phyloP scores from a whole-genome alignment of 2,888 invertebrate genomes.

The Drosophila neotestacea region DNA sequence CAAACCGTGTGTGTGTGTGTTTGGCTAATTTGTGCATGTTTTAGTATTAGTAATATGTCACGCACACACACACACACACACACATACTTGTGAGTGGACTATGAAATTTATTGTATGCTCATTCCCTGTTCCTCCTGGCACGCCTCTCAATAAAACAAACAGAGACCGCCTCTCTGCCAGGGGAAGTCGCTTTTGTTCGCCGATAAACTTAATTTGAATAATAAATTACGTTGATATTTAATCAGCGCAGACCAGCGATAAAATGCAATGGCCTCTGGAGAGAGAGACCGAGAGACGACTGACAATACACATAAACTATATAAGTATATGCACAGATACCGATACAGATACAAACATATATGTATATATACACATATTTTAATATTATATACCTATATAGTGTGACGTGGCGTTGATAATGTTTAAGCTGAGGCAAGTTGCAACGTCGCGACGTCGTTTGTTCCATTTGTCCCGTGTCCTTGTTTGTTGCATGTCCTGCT shows the following conservation, averaged over 20 bases:
- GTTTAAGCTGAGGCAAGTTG: conserved; percentile 50
- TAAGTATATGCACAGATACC: conserved; percentile 8
- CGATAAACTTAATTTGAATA: conserved; percentile 79
- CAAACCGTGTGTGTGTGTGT: conserved; percentile 8
- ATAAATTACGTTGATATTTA: conserved; percentile 79
- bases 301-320: conserved; percentile 25
- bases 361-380: not conserved
- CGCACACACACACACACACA: conserved; percentile 28
- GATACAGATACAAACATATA: not conserved
- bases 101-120: conserved; percentile 59
- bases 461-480: conserved; percentile 17
- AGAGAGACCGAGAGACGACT: conserved; percentile 28
- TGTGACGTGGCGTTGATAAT: conserved; percentile 70
- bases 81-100: conserved; percentile 16
- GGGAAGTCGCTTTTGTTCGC: conserved; percentile 59
- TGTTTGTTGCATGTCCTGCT: conserved; percentile 34
- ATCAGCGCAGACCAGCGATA: conserved; percentile 74
- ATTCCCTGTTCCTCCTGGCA: not conserved
- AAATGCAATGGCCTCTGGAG: conserved; percentile 71
- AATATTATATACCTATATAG: conserved; percentile 17
- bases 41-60: conserved; percentile 57
- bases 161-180: not conserved
- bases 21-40: conserved; percentile 62
- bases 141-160: conserved; percentile 36
- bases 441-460: conserved; percentile 18